Evolutionary conservation across 92 coral and sea anemone species (phyloP).

Genomic region (Siderastrea radians): DNA sequence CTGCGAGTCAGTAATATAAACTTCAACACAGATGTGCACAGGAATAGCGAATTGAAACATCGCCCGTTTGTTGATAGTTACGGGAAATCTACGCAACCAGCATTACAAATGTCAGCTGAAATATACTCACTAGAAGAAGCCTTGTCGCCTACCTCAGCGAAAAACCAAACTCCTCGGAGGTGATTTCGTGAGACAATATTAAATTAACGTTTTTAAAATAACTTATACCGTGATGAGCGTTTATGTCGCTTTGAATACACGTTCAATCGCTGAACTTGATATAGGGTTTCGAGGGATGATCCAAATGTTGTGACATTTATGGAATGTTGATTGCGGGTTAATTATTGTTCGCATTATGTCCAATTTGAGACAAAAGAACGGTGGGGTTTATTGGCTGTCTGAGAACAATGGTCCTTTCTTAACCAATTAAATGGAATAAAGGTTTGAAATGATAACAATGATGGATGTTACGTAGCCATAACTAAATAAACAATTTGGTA

Average conservation of each 20-base stretch:
- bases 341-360: background rate
- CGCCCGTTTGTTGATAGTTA: background rate
- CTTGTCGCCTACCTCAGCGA: background rate
- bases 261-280: background rate
- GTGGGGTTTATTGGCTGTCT: slow-evolving; percentile 4
- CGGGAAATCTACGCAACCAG: background rate
- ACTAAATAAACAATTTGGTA: too few relatives aligned
- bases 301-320: background rate
- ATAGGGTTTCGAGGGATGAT: background rate
- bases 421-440: background rate
- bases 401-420: background rate
- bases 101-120: background rate
- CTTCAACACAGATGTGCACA: too few relatives aligned
- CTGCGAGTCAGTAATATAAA: too few relatives aligned
- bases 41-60: background rate
- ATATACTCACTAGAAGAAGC: too few relatives aligned
- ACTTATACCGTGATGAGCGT: background rate
- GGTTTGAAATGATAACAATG: background rate
- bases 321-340: slow-evolving; percentile 10
- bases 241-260: background rate
- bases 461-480: background rate
- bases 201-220: background rate
- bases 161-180: background rate
- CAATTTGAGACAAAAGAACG: background rate
- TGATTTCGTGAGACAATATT: background rate